These are phyloP conservation scores for Platynereis dumerilii DNA, from an alignment of 2,888 invertebrate genomes.

Conservation along the genomic window DNA sequence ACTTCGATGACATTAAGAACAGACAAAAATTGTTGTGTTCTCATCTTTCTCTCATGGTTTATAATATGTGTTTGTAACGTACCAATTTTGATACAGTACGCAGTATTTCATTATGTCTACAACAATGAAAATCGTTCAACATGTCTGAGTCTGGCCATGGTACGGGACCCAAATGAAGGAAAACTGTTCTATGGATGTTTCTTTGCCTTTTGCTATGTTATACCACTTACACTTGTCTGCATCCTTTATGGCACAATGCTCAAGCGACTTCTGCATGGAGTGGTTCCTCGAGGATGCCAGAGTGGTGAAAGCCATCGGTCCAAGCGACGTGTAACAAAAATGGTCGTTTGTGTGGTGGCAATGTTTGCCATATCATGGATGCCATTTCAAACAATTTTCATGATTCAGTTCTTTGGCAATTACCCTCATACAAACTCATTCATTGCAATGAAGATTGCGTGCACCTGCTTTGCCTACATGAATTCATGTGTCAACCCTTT, in stretches of 20 bases:
- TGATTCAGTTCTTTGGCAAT: too few species aligned
- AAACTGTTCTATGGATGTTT: conserved; percentile 62
- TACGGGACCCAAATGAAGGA: conserved; percentile 22
- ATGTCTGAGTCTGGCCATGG: conserved; percentile 44
- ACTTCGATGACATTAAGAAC: conserved; percentile 82
- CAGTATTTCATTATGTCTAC: conserved; percentile 60
- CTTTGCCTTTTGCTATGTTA: conserved; percentile 85
- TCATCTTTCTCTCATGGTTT: conserved; percentile 81
- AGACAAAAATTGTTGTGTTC: conserved; percentile 77
- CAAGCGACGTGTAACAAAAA: too few species aligned
- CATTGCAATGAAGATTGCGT: conserved; percentile 68
- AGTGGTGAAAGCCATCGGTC: conserved; percentile 83
- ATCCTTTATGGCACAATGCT: conserved; percentile 89
- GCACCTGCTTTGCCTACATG: conserved; percentile 76
- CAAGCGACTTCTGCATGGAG: conserved; percentile 82
- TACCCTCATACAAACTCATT: too few species aligned
- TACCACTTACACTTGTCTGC: conserved; percentile 85
- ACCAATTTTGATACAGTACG: conserved; percentile 54
- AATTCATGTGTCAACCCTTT: too few species aligned
- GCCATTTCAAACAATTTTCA: too few species aligned
- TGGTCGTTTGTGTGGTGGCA: too few species aligned
- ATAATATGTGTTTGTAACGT: conserved; percentile 68
- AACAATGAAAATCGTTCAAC: conserved; percentile 45
- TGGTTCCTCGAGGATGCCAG: conserved; percentile 70
- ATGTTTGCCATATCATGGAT: too few species aligned